These are phyloP conservation scores for Casuarius casuarius DNA, from an alignment of 2,113 vertebrate genomes.

Conservation along the genomic window DNA sequence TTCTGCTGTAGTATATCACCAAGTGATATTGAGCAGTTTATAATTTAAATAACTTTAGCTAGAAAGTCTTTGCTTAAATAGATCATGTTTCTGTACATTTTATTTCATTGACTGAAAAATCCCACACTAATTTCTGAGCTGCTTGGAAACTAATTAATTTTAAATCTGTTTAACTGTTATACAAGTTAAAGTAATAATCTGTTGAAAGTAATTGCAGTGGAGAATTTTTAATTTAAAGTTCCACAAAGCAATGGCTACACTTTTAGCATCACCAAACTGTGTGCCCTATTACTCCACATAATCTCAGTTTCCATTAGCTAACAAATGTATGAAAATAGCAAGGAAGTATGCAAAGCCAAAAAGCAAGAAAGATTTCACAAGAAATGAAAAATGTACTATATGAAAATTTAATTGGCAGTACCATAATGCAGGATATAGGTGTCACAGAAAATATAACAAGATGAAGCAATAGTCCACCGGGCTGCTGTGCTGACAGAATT, in stretches of 20 bases:
- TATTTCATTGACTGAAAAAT: constrained; percentile 52
- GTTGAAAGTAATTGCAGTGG: constrained; percentile 40
- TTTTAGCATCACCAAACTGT: neutral
- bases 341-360: neutral
- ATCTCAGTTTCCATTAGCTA: constrained; percentile 46
- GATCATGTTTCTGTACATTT: constrained; percentile 18
- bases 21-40: neutral
- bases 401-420: neutral
- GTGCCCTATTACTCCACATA: constrained; percentile 29
- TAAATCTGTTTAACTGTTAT: constrained; percentile 48
- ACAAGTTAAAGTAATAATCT: constrained; percentile 54
- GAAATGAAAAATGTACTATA: neutral
- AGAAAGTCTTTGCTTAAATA: constrained; percentile 20
- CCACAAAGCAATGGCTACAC: constrained; percentile 23
- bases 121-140: constrained; percentile 30
- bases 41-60: constrained; percentile 27
- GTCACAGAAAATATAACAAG: neutral
- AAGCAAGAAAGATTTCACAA: neutral
- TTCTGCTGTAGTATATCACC: neutral
- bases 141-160: constrained; percentile 63
- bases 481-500: neutral
- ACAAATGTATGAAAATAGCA: constrained; percentile 13
- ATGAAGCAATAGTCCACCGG: neutral
- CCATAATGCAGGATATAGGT: neutral
- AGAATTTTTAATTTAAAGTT: constrained; percentile 58